Conservation (phyloP, 2,113 vertebrate species). For the Triplophysa siluroides region DNA sequence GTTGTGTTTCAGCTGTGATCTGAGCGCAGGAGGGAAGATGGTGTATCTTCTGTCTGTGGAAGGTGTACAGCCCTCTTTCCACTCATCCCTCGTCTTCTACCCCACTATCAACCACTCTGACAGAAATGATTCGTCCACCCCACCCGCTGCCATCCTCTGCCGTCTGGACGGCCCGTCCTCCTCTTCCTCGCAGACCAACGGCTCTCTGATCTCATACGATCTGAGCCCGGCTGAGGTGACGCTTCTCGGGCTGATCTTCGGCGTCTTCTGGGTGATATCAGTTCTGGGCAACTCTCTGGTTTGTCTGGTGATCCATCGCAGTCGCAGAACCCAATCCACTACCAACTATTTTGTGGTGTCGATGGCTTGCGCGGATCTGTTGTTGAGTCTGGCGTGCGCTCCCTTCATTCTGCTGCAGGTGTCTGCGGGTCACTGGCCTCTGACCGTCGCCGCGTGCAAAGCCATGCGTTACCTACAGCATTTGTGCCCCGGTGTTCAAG, state of each 20-base stretch:
- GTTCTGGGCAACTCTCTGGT: conserved; percentile 87
- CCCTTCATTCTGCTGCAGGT: conserved; percentile 87
- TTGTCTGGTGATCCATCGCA: conserved; percentile 90
- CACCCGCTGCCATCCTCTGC: conserved; percentile 48
- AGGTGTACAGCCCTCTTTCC: conserved; percentile 59
- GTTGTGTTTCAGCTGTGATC: conserved; percentile 49
- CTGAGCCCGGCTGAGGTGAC: conserved; percentile 74
- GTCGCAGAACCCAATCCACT: conserved; percentile 88
- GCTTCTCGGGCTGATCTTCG: conserved; percentile 75
- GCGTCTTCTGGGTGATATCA: conserved; percentile 83
- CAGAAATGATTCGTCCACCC: conserved; percentile 51
- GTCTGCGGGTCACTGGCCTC: conserved; percentile 74
- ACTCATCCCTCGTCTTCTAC: conserved; percentile 61
- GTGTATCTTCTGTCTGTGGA: conserved; percentile 72
- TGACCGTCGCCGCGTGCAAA: conserved; percentile 78
- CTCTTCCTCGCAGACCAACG: conserved; percentile 63
- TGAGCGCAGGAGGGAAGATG: conserved; percentile 60
- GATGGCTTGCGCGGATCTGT: conserved; percentile 88
- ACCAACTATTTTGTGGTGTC: conserved; percentile 95
- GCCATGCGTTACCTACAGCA: conserved; percentile 83
- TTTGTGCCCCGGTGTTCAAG: conserved; percentile 85
- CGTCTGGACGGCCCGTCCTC: conserved; percentile 29
- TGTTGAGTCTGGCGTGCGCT: conserved; percentile 76
- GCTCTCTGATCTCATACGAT: conserved; percentile 58
- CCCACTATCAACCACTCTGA: conserved; percentile 74